A percentile compares a stretch with the other conserved stretches of the same genome.
Conservation (phyloP, 53 echinoderm and acorn worm species). For the Paracentrotus lividus region DNA sequence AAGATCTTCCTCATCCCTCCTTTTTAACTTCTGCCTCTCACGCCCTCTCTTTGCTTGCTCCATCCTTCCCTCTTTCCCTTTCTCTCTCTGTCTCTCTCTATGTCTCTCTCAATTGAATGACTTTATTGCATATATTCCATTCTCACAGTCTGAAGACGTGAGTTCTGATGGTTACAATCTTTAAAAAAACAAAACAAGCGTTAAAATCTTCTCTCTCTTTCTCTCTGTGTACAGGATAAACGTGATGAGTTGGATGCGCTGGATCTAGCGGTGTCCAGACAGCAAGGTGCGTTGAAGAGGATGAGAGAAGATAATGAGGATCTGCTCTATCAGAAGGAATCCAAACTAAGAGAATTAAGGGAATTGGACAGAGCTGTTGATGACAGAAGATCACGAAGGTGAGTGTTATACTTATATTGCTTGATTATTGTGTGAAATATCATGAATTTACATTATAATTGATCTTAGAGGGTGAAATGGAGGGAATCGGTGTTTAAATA, state of each 20-base stretch:
- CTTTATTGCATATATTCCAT: too few species aligned
- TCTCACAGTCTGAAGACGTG: too few species aligned
- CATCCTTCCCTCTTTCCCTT: background rate
- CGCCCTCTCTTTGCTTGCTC: too few species aligned
- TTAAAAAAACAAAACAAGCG: too few species aligned
- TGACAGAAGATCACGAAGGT: constrained; percentile 74
- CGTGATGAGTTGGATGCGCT: constrained; percentile 83
- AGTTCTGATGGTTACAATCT: too few species aligned
- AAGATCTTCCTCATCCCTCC: too few species aligned
- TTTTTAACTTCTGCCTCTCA: too few species aligned
- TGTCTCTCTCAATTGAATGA: too few species aligned
- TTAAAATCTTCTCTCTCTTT: background rate
- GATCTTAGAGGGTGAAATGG: too few species aligned
- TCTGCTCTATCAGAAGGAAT: constrained; percentile 70
- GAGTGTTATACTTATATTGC: background rate
- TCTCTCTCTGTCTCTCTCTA: background rate
- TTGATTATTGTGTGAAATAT: too few species aligned
- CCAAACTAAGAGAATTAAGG: constrained; percentile 67
- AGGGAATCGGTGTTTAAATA: too few species aligned
- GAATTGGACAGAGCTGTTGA: constrained; percentile 73
- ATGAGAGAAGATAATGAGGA: constrained; percentile 77
- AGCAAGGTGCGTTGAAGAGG: constrained; percentile 74
- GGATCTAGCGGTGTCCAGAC: constrained; percentile 82
- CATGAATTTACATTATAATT: too few species aligned
- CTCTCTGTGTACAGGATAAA: constrained; percentile 43